Conservation (phyloP, 2,113 vertebrate species). For the Notarius lentiginosus region DNA sequence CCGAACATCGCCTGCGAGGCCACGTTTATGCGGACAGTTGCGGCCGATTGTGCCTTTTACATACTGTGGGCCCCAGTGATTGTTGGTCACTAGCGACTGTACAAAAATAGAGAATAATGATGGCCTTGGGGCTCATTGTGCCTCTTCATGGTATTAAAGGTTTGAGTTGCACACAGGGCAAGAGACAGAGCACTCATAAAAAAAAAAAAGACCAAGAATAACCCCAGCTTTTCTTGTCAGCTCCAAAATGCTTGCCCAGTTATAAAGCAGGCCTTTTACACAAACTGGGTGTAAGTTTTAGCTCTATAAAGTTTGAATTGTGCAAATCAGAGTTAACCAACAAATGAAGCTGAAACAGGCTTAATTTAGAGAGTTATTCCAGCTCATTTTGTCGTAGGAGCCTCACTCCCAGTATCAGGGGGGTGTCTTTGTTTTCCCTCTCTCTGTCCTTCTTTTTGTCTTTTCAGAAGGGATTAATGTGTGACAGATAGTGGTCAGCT, state of each 20-base stretch:
- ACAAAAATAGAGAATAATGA: conserved; percentile 62
- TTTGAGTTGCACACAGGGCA: conserved; percentile 42
- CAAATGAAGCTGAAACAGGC: conserved; percentile 1
- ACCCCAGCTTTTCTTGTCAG: conserved; percentile 11
- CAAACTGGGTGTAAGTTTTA: conserved; percentile 32
- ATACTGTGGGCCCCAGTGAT: conserved; percentile 53
- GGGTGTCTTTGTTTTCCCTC: background rate
- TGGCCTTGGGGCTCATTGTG: conserved; percentile 56
- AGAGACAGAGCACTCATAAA: conserved; percentile 43
- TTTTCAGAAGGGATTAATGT: conserved; percentile 51
- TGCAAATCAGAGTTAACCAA: background rate
- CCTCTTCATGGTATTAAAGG: conserved; percentile 57
- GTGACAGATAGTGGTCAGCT: conserved; percentile 41
- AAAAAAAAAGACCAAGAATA: conserved; percentile 36
- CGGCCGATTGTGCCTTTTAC: conserved; percentile 49
- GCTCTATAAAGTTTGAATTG: background rate
- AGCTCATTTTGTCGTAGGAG: background rate
- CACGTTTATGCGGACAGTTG: conserved; percentile 53
- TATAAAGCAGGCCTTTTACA: conserved; percentile 19
- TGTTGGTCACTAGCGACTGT: conserved; percentile 52
- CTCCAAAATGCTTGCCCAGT: conserved; percentile 32
- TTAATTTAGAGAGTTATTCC: background rate
- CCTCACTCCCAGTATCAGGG: background rate
- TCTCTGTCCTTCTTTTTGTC: background rate
- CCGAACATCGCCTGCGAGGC: conserved; percentile 42